phyloP scores from a whole-genome alignment of 2,888 invertebrate genomes.

The Vanessa cardui region DNA sequence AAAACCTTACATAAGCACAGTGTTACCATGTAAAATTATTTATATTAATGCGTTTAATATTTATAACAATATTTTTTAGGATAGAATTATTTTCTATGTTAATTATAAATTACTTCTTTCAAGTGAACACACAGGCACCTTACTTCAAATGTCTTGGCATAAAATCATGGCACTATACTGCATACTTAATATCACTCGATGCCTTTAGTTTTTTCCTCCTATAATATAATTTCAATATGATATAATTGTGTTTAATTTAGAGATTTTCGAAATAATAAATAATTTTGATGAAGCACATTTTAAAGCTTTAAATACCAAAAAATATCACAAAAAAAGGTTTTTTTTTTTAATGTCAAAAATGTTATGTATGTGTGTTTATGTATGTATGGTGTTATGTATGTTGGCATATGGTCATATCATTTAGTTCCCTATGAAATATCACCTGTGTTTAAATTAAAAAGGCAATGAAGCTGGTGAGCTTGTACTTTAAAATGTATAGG shows the following conservation, averaged over 20 bases:
- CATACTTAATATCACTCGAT: conserved; percentile 45
- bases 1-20: background rate
- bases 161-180: conserved; percentile 67
- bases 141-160: conserved; percentile 71
- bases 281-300: conserved; percentile 37
- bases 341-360: background rate
- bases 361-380: no score
- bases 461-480: background rate
- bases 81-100: conserved; percentile 30
- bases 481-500: background rate
- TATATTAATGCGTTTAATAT: conserved; percentile 12
- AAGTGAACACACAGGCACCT: conserved; percentile 80
- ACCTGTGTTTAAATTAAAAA: background rate
- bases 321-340: conserved; percentile 59
- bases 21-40: conserved; percentile 11
- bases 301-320: conserved; percentile 62
- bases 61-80: conserved; percentile 27
- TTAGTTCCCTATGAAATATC: background rate
- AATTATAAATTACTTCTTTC: conserved; percentile 57
- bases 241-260: conserved; percentile 3
- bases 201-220: conserved; percentile 22
- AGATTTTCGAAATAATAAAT: background rate
- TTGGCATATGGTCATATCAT: background rate
- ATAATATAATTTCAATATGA: conserved; percentile 10
- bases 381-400: conserved; percentile 1